Evolutionary conservation across 2,113 vertebrate genomes (phyloP).

Genomic region (Lamprologus speciosus): DNA sequence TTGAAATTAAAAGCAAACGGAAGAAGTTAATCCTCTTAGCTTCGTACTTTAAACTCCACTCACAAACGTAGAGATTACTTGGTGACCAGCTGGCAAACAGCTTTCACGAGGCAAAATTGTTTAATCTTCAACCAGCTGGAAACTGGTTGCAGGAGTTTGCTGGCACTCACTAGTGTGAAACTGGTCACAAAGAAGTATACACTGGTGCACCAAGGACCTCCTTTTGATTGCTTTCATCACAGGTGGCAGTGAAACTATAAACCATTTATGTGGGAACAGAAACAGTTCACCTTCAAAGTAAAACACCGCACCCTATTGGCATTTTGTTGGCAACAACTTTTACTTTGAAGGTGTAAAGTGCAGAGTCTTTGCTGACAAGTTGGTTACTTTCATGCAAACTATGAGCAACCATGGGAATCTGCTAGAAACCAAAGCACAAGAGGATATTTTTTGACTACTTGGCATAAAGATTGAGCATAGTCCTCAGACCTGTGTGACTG

Average conservation of each 20-base stretch:
- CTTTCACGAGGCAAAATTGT: neutral
- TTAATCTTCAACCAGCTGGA: neutral
- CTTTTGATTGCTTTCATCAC: neutral
- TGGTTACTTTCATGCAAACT: neutral
- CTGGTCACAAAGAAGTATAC: neutral
- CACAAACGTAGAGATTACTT: neutral
- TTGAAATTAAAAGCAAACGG: neutral
- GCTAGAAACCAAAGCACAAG: neutral
- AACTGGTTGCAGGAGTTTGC: neutral
- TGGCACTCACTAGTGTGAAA: neutral
- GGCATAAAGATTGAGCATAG: neutral
- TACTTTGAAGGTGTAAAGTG: neutral
- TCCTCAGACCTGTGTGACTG: neutral
- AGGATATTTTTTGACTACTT: neutral
- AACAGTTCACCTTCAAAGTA: neutral
- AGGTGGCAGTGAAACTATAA: neutral
- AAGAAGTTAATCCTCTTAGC: neutral
- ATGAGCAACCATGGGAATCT: neutral
- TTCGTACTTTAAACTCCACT: neutral
- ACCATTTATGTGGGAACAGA: neutral
- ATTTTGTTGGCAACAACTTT: neutral
- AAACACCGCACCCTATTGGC: neutral
- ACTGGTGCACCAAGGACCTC: neutral
- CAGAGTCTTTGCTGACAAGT: neutral
- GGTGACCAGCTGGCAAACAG: neutral